Base-by-base conservation (phyloP, 2,888 invertebrate genomes). In the Adelognathus sp. region DNA sequence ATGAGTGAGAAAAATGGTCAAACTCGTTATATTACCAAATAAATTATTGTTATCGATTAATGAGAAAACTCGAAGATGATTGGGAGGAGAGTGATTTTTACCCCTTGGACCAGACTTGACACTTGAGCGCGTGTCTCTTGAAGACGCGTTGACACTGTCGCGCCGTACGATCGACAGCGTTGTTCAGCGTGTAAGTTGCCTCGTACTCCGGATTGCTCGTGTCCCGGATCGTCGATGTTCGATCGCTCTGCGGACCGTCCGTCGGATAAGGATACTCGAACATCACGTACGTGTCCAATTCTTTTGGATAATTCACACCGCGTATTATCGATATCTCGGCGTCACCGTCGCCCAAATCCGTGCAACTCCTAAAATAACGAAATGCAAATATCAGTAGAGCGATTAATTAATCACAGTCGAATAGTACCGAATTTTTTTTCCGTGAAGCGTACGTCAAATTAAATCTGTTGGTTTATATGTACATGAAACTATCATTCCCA, bases 21-120 rank as follows among this genome's bases (percentile, higher is more conserved):
- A 71, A 66, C 63, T 29, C n/a, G n/a, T 50, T 18, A 56, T 18
- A 18, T n/a, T n/a, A n/a, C n/a, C n/a, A 39, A 79, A 39, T 36
- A 39, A 58, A 63, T 54, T 50, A 52, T 54, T 36, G 39, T 69
- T 70, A 63, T 67, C 11, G 60, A 72, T 79, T 76, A 76, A 71
- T 18, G 24, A 14, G 52, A 66, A 54, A 74, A 63, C 4, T 24
- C 14, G 14, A 16, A 39, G 36, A 54, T 56, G 74, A 50, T 61
- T 70, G 44, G 61, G 50, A 60, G 77, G 41, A 70, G 33, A 74
- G 24, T 39, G 71, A 69, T 70, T 72, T 95, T 94, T 92, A 98
- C 98, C 98, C 98, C 93, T 96, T 96, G 0, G 97, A 96, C 93
- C 95, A 98, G 7, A 99, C 94, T 92, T 99, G 98, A 70, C 98